These are phyloP conservation scores for Agapornis canus DNA, from an alignment of 2,797 vertebrate species.

Conservation along the genomic window DNA sequence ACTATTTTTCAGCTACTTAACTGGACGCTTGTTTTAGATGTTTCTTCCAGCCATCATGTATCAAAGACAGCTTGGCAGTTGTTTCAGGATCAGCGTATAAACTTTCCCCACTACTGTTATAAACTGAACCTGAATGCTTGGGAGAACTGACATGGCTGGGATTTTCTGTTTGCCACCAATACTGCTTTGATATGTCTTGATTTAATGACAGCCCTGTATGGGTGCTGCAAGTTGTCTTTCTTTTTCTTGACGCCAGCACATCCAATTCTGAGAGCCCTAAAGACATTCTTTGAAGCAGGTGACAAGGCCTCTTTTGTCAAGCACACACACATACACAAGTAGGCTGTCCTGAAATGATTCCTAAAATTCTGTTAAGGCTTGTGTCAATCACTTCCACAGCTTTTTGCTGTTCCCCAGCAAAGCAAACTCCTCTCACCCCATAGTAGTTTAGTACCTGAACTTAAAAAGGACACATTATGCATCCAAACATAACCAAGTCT, in stretches of 20 bases:
- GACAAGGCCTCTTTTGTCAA: not conserved
- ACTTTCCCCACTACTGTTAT: not conserved
- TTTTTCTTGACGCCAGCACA: not conserved
- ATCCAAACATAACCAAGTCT: not conserved
- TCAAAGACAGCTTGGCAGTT: conserved; percentile 41
- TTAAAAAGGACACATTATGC: not conserved
- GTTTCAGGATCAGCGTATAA: conserved; percentile 6
- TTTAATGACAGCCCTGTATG: not conserved
- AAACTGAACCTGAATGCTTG: not conserved
- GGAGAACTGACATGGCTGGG: not conserved
- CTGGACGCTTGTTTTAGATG: not conserved
- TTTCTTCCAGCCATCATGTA: conserved; percentile 22
- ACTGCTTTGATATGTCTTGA: not conserved
- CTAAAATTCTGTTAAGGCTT: not conserved
- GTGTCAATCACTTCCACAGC: not conserved
- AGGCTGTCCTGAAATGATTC: not conserved
- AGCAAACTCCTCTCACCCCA: not conserved
- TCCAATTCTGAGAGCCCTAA: not conserved
- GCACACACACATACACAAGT: not conserved
- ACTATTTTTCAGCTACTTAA: not conserved
- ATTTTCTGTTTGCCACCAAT: not conserved
- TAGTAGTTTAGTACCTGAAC: not conserved
- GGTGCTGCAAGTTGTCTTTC: not conserved
- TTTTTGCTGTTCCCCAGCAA: not conserved
- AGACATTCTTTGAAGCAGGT: not conserved